Evolutionary conservation across 2,113 vertebrate genomes (phyloP), one percentile per base, ranked within the genome.

Genomic region (Oncorhynchus gorbuscha): DNA sequence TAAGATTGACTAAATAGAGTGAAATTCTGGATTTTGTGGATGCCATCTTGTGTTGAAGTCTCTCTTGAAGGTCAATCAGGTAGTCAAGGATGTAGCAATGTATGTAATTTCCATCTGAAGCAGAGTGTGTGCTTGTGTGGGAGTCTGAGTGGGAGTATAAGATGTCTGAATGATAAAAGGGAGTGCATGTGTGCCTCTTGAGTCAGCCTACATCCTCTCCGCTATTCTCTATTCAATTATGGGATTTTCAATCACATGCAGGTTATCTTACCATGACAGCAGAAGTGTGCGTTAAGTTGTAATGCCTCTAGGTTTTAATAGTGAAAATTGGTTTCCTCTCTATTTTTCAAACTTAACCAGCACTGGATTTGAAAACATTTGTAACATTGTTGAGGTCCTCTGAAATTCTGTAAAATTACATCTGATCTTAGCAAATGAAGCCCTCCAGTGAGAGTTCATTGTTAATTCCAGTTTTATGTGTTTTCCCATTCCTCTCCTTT

Each of bases 391-490:
- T 75, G 70, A 66, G 45, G 61, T 51, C 9, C 64, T 71, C 16
- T 74, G 72, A 71, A 20, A 48, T 66, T 75, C 18, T 68, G 51
- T 30, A 65, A 32, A 77, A 82, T 69, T 39, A 61, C 71, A 69
- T 73, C 75, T 82, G 76, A 78, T 78, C 8, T 58, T 20, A 20
- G 55, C 13, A 58, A 32, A 32, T 14, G 24, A 14, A 16, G 28
- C 12, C 5, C 28, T 26, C 62, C 62, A 13, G 62, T 26, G 22
- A 65, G 13, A 45, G 67, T 20, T 69, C 32, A 45, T 45, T 22
- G 4, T 26, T 79, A 64, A 70, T 62, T 51, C 66, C 26, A 48
- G 66, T 30, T 75, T 69, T 11, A 28, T 13, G 62, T 35, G 11
- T 76, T 24, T 69, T 58, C 48, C 8, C 14, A 35, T 69, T 45